Evolutionary conservation across 2,888 invertebrate species (phyloP).

Genomic region (Linnaemya vulpina): DNA sequence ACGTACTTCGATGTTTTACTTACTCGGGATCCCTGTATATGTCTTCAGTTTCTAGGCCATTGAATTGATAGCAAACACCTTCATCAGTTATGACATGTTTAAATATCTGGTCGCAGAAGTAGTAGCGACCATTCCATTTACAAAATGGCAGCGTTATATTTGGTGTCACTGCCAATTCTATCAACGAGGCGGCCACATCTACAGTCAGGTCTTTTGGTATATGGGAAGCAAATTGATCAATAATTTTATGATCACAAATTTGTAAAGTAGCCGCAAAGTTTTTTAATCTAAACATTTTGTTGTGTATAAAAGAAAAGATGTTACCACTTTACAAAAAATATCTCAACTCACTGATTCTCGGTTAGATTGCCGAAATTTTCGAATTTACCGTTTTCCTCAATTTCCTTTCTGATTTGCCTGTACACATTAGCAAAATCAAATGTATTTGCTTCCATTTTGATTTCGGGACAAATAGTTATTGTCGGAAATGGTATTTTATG

Average conservation of each 20-base stretch:
- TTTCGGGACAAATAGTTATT: constrained; percentile 81
- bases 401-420: constrained; percentile 74
- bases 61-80: constrained; percentile 82
- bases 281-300: constrained; percentile 74
- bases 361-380: constrained; percentile 70
- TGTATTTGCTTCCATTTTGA: constrained; percentile 79
- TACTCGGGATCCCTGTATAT: constrained; percentile 78
- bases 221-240: constrained; percentile 74
- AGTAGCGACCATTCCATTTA: constrained; percentile 80
- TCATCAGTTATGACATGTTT: constrained; percentile 81
- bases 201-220: constrained; percentile 74
- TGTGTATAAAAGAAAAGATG: constrained; percentile 1
- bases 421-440: constrained; percentile 79
- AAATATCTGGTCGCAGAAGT: constrained; percentile 79
- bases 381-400: constrained; percentile 67
- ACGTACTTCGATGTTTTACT: too few species aligned
- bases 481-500: constrained; percentile 81
- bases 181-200: constrained; percentile 75
- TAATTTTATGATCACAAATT: constrained; percentile 80
- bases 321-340: neutral
- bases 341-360: constrained; percentile 72
- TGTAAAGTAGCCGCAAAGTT: constrained; percentile 79
- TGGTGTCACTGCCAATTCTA: constrained; percentile 78
- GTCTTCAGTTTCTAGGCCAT: constrained; percentile 78
- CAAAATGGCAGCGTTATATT: constrained; percentile 80